Base-by-base conservation (phyloP, 2,888 invertebrate species). In the Girardia tigrina region DNA sequence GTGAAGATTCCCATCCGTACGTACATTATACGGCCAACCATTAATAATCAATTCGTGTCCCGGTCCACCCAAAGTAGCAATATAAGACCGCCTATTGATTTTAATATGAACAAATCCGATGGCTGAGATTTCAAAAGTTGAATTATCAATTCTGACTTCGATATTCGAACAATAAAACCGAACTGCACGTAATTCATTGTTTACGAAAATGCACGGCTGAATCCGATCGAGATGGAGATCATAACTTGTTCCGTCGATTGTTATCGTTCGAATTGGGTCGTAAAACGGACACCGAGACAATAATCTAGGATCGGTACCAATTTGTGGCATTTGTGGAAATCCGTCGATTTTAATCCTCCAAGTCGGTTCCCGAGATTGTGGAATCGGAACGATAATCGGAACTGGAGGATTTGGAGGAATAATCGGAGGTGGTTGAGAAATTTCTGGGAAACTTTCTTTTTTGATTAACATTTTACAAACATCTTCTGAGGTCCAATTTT, bases 11-110 rank as follows among this genome's bases (percentile, higher is more conserved):
- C 71, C 28, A 26, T 78, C 79, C 76, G 82, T 79, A 1, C 79
- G 79, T 20, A 84, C 80, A 12, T 79, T 75, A 77, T 80, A 82
- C 87, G 91, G 90, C 77, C 89, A 87, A 8, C 90, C 90, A 82
- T 97, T 91, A 72, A 98, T 89, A 80, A 89, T 91, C 36, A 97
- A 85, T 81, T 95, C 94, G 75, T 93, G 87, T 0, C 93, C 92
- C 0, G 94, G 94, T 0, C 84, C 84, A 56, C 84, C 83, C 77
- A 84, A 80, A 0, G 82, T 82, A 27, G 83, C 77, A 72, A 80
- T 80, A 73, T 82, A 81, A 28, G 80, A 80, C 14, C 80, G 77
- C 23, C 78, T 78, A 26, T 75, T 28, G n/a, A 94, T 76, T 75
- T 80, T 81, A 0, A 80, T 79, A 70, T 75, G 76, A 36, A 29